Evolutionary conservation across 2,113 vertebrate genomes (phyloP), one percentile per base, ranked within the genome.

Genomic region (Oryzias curvinotus): DNA sequence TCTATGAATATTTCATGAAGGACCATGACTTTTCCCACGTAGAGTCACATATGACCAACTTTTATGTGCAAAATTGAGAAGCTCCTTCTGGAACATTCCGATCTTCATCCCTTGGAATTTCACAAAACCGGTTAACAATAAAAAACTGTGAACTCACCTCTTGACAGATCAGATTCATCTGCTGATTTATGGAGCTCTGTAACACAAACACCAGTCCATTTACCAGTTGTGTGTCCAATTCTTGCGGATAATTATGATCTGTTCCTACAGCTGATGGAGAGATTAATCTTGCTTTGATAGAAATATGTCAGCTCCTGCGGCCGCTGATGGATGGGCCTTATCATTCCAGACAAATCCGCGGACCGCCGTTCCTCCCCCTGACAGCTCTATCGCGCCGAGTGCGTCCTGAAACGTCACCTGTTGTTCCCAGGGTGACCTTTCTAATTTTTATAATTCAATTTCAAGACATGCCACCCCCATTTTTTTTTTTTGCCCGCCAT

Each of bases 281-380:
- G 91, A 95, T 96, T 95, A 95, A 95, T 95, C 92, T 93, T 92
- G 86, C 94, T 95, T 94, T 93, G 94, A 96, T 95, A 93, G 92
- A 94, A 86, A 71, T 90, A 87, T 93, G 93, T 93, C 90, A 88
- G 80, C 85, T 83, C 87, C 92, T 89, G 91, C 74, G 42, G 90
- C 83, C 89, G 72, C 83, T 81, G 92, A 98, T 95, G 91, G 94
- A 95, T 93, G 74, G 87, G 91, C 96, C 96, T 96, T 93, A 96
- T 97, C 93, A 94, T 83, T 92, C 84, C 46, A 90, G 94, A 95
- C 94, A 94, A 95, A 93, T 92, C 87, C 90, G 90, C 87, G 71
- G n/a, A 47, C 8, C 23, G 28, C 41, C 55, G 60, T 16, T 79
- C 91, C 89, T 80, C 87, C 82, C 90, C 85, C 71, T 92, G 93